Percentiles rank a stretch among this genome's conserved stretches.
These are phyloP conservation scores for Anarsia innoxiella DNA, from an alignment of 2,888 invertebrate genomes.

Conservation along the genomic window DNA sequence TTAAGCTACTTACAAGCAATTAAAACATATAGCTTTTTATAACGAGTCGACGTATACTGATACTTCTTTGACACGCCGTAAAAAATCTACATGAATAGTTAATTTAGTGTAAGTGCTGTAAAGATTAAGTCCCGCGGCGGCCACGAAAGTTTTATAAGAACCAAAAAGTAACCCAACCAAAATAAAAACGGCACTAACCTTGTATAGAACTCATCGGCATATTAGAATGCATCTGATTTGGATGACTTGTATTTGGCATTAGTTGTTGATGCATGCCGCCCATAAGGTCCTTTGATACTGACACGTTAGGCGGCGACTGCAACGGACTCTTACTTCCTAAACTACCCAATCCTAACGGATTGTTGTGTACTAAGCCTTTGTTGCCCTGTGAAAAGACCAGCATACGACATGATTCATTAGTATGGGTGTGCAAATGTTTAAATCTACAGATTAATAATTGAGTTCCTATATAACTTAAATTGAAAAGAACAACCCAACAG, in stretches of 20 bases:
- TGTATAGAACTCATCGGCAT: conserved; percentile 84
- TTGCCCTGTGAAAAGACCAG: conserved; percentile 78
- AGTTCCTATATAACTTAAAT: too few relatives aligned
- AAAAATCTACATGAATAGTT: too few relatives aligned
- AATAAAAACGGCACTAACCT: conserved; percentile 63
- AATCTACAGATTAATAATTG: too few relatives aligned
- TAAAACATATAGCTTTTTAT: too few relatives aligned
- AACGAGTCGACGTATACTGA: too few relatives aligned
- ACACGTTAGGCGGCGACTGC: conserved; percentile 90
- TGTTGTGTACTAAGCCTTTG: conserved; percentile 82
- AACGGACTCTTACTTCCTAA: conserved; percentile 89
- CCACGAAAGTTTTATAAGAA: too few relatives aligned
- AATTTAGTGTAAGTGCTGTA: too few relatives aligned
- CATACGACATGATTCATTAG: conserved; percentile 56
- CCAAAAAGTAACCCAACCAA: too few relatives aligned
- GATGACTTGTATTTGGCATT: conserved; percentile 84
- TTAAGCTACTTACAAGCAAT: too few relatives aligned
- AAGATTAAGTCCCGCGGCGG: too few relatives aligned
- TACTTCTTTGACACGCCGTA: too few relatives aligned
- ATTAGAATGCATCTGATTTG: conserved; percentile 70
- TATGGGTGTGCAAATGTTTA: conserved; percentile 17
- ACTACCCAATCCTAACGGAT: conserved; percentile 83
- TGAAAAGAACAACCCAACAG: background rate
- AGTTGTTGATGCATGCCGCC: conserved; percentile 81
- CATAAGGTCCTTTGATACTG: conserved; percentile 87